These are phyloP conservation scores for Xiphophorus hellerii DNA, from an alignment of 2,113 vertebrate genomes.

Conservation along the genomic window DNA sequence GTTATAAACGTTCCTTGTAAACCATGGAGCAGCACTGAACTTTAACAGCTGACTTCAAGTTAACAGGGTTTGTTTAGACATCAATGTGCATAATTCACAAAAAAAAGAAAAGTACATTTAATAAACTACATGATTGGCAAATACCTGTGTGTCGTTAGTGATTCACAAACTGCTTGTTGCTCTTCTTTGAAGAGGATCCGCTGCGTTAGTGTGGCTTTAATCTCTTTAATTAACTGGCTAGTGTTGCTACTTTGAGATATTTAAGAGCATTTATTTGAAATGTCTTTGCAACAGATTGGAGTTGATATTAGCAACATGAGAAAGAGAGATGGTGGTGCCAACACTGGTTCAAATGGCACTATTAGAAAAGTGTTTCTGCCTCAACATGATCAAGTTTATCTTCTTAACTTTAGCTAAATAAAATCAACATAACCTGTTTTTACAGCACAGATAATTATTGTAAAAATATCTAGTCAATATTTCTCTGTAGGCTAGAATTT, in stretches of 20 bases:
- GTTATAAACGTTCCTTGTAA: not conserved
- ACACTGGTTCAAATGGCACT: slow-evolving; percentile 24
- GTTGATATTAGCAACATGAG: slow-evolving; percentile 49
- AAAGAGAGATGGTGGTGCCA: slow-evolving; percentile 8
- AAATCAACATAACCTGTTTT: not conserved
- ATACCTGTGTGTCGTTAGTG: not conserved
- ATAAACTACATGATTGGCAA: not conserved
- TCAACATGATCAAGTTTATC: not conserved
- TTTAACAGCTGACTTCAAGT: not conserved
- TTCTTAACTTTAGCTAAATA: not conserved
- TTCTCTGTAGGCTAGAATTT: not conserved
- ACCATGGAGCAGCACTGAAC: not conserved
- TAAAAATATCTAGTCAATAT: not conserved
- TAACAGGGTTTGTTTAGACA: not conserved
- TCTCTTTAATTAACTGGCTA: slow-evolving; percentile 9
- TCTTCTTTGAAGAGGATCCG: slow-evolving; percentile 37
- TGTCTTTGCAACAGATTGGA: slow-evolving; percentile 17
- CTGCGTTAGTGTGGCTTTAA: slow-evolving; percentile 33
- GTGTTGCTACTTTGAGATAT: slow-evolving; percentile 39
- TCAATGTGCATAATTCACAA: not conserved
- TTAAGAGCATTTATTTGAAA: not conserved
- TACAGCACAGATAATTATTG: slow-evolving; percentile 1
- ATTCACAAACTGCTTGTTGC: slow-evolving; percentile 27
- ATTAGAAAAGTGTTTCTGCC: not conserved
- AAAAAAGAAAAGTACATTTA: not conserved